These are phyloP conservation scores for Fulmarus glacialis DNA, from an alignment of 2,113 vertebrate species.

Conservation along the genomic window DNA sequence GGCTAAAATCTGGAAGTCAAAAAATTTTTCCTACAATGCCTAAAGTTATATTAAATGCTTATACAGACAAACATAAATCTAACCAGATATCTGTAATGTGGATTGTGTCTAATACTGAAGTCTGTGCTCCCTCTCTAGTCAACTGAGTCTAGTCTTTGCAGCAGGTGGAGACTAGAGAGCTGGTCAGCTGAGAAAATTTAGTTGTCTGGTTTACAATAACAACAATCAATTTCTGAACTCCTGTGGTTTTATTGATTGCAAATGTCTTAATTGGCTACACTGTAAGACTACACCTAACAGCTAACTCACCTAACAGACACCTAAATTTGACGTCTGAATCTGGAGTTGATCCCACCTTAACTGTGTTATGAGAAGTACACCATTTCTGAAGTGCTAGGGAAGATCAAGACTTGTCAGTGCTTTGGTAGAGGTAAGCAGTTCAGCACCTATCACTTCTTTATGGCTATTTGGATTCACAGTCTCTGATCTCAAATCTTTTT, in stretches of 20 bases:
- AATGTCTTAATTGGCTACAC: neutral
- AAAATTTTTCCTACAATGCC: neutral
- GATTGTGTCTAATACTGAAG: neutral
- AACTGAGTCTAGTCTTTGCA: neutral
- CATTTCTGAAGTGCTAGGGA: neutral
- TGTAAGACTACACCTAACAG: neutral
- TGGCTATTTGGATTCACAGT: neutral
- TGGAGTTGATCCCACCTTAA: neutral
- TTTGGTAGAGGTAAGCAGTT: neutral
- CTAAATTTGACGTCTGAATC: neutral
- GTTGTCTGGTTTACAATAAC: neutral
- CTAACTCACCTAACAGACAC: neutral
- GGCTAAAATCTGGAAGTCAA: neutral
- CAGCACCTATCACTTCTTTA: neutral
- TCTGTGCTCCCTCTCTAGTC: neutral
- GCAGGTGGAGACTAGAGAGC: neutral
- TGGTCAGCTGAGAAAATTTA: neutral
- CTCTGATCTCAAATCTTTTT: neutral
- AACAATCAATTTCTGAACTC: neutral
- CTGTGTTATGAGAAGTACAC: neutral
- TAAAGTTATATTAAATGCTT: neutral
- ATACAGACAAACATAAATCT: neutral
- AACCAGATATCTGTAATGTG: neutral
- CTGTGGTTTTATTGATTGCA: neutral
- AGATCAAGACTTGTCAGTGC: neutral